These are phyloP conservation scores for Rhincodon typus DNA, from an alignment of 2,797 vertebrate genomes.

Conservation along the genomic window DNA sequence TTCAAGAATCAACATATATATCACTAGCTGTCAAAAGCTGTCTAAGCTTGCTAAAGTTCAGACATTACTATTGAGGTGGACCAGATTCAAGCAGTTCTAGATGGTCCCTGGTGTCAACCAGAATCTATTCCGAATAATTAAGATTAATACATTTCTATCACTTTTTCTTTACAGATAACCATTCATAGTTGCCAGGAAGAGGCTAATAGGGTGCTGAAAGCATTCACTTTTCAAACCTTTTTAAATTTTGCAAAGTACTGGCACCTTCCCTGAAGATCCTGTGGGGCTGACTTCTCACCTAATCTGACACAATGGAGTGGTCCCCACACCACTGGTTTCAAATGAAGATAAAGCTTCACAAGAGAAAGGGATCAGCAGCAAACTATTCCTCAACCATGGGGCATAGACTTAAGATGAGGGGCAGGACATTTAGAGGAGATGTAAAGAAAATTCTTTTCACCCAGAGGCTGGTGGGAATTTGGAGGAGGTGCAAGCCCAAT, in stretches of 20 bases:
- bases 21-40: not conserved
- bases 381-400: not conserved
- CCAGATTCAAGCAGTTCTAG: not conserved
- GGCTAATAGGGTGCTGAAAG: not conserved
- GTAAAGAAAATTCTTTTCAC: too few species aligned
- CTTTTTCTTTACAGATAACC: not conserved
- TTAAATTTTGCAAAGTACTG: not conserved
- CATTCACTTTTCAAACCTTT: not conserved
- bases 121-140: too few species aligned
- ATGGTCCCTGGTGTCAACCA: not conserved
- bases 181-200: not conserved
- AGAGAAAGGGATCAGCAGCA: not conserved
- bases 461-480: too few species aligned
- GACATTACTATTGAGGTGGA: not conserved
- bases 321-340: not conserved
- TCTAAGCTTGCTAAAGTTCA: not conserved
- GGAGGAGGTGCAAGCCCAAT: too few species aligned
- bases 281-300: not conserved
- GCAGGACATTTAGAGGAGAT: too few species aligned
- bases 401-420: too few species aligned
- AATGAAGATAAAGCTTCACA: not conserved
- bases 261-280: not conserved
- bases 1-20: not conserved
- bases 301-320: not conserved
- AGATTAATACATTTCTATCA: not conserved